Evolutionary conservation across 2,797 vertebrate genomes (phyloP), one percentile per base, ranked within the genome.

Genomic region (Odontamblyopus lacepedii): DNA sequence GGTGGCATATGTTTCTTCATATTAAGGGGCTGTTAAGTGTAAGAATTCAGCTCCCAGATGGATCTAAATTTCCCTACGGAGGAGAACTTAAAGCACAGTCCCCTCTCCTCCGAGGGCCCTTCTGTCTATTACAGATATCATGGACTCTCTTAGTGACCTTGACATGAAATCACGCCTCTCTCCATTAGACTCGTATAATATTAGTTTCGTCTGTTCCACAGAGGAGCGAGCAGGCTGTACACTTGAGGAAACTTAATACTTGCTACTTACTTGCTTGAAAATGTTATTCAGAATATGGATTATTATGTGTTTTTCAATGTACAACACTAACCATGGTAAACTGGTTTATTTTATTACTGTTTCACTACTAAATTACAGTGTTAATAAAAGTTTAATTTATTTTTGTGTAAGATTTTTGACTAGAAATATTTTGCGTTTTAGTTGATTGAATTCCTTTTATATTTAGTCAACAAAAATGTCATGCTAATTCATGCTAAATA

Each of bases 1-100:
- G 76, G 78, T 63, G 70, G 83, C 89, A 92, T 89, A 90, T 92
- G 89, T 88, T 91, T 87, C 71, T 66, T 70, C 72, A 88, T 89
- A 89, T 91, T 78, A 87, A 85, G 74, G 60, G 81, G 75, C 76
- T 83, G 85, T 86, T 82, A 80, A 83, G 78, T 78, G 70, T 85
- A 79, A 78, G 86, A 85, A 85, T 83, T 67, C 9, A 78, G 75
- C 85, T 78, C 88, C 84, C 86, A 89, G 87, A 92, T 88, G 87
- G 88, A 87, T 78, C 69, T 67, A 78, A 78, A 87, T 89, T 87
- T 92, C 91, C 88, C 86, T 4, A 56, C 85, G 86, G 89, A 88
- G 61, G 59, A 73, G 71, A 87, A 85, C 78, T 87, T 82, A 82
- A 87, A 81, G 63, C 77, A 23, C 23, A 84, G 77, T 86, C 71